These are phyloP conservation scores for Kryptopterus vitreolus DNA, from an alignment of 2,797 vertebrate genomes.

Conservation along the genomic window DNA sequence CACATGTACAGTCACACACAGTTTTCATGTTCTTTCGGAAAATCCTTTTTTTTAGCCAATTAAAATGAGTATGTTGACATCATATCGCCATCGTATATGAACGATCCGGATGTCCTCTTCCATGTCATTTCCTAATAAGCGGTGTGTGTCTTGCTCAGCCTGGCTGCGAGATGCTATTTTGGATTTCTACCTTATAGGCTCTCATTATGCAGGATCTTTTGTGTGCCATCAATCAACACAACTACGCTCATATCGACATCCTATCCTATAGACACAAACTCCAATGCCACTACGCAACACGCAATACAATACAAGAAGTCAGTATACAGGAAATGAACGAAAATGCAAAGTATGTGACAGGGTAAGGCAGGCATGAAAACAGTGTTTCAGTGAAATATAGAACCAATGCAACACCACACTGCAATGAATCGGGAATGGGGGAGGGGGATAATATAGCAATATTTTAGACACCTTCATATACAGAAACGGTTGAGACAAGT, in stretches of 20 bases:
- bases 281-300: not conserved
- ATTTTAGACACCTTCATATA: not conserved
- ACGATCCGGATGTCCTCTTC: not conserved
- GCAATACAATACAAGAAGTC: not conserved
- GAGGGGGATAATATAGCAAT: not conserved
- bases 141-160: not conserved
- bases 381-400: not conserved
- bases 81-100: not conserved
- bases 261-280: not conserved
- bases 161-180: not conserved
- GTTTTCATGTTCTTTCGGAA: not conserved
- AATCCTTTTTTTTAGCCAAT: no score
- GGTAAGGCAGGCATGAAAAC: not conserved
- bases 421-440: not conserved
- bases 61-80: no score
- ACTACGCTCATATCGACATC: not conserved
- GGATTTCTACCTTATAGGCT: not conserved
- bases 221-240: conserved; percentile 2
- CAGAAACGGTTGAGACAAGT: not conserved
- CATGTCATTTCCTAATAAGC: not conserved
- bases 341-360: not conserved
- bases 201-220: not conserved
- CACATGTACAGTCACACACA: not conserved
- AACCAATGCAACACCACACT: not conserved
- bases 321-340: not conserved